phyloP scores from a whole-genome alignment of 2,888 invertebrate genomes.

The Ceraclea dissimilis region DNA sequence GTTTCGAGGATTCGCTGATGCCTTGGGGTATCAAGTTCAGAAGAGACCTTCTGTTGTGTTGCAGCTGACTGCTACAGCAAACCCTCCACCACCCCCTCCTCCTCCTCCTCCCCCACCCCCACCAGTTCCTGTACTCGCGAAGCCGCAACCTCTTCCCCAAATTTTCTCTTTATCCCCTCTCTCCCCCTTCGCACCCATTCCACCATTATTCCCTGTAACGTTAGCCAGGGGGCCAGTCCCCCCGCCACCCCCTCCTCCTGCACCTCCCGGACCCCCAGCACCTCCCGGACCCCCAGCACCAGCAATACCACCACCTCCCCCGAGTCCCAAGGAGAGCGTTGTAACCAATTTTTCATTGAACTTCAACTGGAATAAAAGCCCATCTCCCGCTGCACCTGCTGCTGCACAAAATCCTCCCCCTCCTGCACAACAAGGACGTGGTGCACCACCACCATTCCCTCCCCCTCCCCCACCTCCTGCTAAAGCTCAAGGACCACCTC shows the following conservation, averaged over 20 bases:
- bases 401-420: constrained; percentile 29
- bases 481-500: constrained; percentile 29
- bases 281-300: constrained; percentile 31
- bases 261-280: constrained; percentile 23
- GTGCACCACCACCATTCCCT: constrained; percentile 28
- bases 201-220: constrained; percentile 26
- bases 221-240: constrained; percentile 28
- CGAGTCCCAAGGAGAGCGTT: constrained; percentile 26
- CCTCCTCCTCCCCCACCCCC: constrained; percentile 36
- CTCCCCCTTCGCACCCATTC: constrained; percentile 27
- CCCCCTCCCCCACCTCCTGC: constrained; percentile 30
- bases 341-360: constrained; percentile 26
- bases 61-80: constrained; percentile 30
- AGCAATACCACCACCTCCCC: constrained; percentile 26
- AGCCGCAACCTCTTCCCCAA: constrained; percentile 27
- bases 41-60: constrained; percentile 32
- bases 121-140: constrained; percentile 29
- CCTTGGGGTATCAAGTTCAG: constrained; percentile 41
- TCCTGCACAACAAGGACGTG: constrained; percentile 27
- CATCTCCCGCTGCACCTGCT: constrained; percentile 30
- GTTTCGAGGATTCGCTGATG: constrained; percentile 46
- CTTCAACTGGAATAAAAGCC: constrained; percentile 26
- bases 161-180: constrained; percentile 26
- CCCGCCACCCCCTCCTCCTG: constrained; percentile 30
- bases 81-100: constrained; percentile 41